Evolutionary conservation across 2,797 vertebrate genomes (phyloP).

Genomic region (Betta splendens): DNA sequence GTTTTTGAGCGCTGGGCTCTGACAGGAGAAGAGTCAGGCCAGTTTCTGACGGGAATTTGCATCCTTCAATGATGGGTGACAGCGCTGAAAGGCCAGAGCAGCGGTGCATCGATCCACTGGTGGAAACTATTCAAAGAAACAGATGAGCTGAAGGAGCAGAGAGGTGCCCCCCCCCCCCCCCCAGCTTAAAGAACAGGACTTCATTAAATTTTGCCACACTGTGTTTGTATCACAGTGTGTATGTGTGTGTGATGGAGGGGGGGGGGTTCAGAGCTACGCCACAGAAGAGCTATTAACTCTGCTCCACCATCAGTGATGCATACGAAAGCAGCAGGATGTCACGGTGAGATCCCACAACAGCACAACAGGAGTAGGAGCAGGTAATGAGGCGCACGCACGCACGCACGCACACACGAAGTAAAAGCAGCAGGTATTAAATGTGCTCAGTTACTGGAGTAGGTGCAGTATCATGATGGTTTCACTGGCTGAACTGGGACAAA

Average conservation of each 20-base stretch:
- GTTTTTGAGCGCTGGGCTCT: slow-evolving; percentile 56
- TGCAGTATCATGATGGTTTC: background rate
- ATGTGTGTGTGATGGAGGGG: too few species aligned
- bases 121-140: slow-evolving; percentile 94
- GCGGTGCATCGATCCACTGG: slow-evolving; percentile 91
- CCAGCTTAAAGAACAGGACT: slow-evolving; percentile 96
- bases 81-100: slow-evolving; percentile 97
- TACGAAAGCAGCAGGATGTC: slow-evolving; percentile 80
- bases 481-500: background rate
- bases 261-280: slow-evolving; percentile 80
- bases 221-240: slow-evolving; percentile 80
- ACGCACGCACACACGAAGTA: slow-evolving; percentile 4
- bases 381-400: slow-evolving; percentile 59
- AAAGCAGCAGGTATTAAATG: too few species aligned
- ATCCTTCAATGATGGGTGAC: slow-evolving; percentile 94
- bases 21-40: slow-evolving; percentile 90
- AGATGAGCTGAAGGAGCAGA: slow-evolving; percentile 91
- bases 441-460: background rate
- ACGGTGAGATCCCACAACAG: slow-evolving; percentile 64
- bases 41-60: slow-evolving; percentile 95
- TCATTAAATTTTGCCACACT: slow-evolving; percentile 94
- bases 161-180: slow-evolving; percentile 42
- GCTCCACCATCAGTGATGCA: slow-evolving; percentile 78
- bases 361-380: slow-evolving; percentile 59
- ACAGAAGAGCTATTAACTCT: slow-evolving; percentile 83